Evolutionary conservation across 2,797 vertebrate species (phyloP), one percentile per base, ranked within the genome.

Genomic region (Columba guinea): DNA sequence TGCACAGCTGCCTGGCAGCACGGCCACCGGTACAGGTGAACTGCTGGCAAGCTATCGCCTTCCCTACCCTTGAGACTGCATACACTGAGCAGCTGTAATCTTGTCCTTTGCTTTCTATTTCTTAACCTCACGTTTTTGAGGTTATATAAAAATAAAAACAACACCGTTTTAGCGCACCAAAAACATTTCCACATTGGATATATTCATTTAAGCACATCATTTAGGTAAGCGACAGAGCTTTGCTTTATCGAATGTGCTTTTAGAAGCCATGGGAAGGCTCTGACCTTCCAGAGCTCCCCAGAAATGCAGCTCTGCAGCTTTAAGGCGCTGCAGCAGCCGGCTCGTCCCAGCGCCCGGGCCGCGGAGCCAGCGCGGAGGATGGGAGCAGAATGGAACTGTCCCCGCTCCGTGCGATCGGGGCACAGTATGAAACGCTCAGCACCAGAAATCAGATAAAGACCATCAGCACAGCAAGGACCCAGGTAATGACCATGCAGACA

Each of bases 331-430:
- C 32, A 98, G 98, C 98, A 97, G 97, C 94, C 97, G 97, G 97
- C 98, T 97, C 97, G 69, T 84, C 98, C 97, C 96, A 89, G 94
- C 97, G 95, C 97, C 95, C 97, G 97, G 93, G 98, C 98, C 98
- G 94, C 97, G 93, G 97, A 98, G 98, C 98, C 97, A 97, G 94
- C 95, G 97, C 97, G 95, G 99, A 99, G 98, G 98, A 99, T 99
- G 99, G 99, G 98, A 98, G 98, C 98, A 98, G 97, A 98, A 99
- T 99, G 99, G 99, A 99, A 97, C 98, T 98, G 97, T 97, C 98
- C 98, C 98, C 97, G 98, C 98, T 99, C 97, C 98, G 98, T 96
- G 98, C 97, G 97, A 98, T 98, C 98, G 98, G 98, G 98, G 98
- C 98, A 97, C 98, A 98, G 98, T 98, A 98, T 98, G 98, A 98